Base-by-base conservation (phyloP, 2,113 vertebrate genomes). In the Thermophis baileyi region DNA sequence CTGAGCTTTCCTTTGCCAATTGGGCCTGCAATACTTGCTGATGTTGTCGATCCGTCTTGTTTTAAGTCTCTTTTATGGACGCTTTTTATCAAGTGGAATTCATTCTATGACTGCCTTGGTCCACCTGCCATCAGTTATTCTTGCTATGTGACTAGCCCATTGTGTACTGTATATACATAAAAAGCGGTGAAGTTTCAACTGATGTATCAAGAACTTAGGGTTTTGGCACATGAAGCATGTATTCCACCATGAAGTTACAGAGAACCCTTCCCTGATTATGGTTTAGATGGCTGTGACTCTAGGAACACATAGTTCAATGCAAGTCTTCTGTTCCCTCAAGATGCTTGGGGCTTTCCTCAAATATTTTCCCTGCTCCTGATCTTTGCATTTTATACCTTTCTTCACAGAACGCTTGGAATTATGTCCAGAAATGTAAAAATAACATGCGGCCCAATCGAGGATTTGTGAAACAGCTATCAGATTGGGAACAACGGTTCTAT, bases 391-490 rank as follows among this genome's bases (percentile, higher is more conserved):
- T 94, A 16, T 30, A 94, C 89, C 90, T 40, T 94, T n/a, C 1
- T 96, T 96, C 94, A 54, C 96, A 99, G 99, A 97, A 97, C 44
- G 97, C 98, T 85, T 99, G 98, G 98, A 89, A 0, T 27, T 92
- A 97, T 0, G 85, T 98, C 90, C 96, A 97, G 92, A 97, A 97
- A 55, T 98, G 98, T 95, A 98, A 99, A 96, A 91, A 54, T 16
- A 97, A 95, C 94, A 96, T 98, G 96, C 97, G 98, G 53, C 98
- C 98, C 1, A 97, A 98, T 90, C 94, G 96, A 0, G 97, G 97
- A 25, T 98, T 99, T 93, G 97, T 99, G 69, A 93, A 97, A 57
- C 98, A 99, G 96, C 98, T 99, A 51, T 98, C 96, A 0, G 96
- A 98, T 46, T 99, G 99, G 98, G 98, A 99, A 96, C 91, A 96